phyloP scores from a whole-genome alignment of 2,113 vertebrate genomes.

The Thunnus maccoyii region DNA sequence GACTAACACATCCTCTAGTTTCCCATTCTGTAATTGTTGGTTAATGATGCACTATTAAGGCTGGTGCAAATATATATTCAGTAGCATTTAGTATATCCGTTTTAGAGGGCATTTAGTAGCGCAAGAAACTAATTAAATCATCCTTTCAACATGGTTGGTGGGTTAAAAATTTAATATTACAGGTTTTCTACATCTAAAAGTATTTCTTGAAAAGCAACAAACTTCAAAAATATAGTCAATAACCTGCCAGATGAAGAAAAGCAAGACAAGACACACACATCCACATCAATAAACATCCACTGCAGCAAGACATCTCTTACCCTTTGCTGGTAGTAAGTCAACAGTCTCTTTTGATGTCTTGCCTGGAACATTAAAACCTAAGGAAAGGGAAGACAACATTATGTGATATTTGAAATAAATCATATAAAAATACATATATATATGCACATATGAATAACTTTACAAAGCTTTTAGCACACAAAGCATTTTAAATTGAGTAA shows the following conservation, averaged over 20 bases:
- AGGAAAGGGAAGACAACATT: slow-evolving; percentile 36
- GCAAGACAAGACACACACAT: not conserved
- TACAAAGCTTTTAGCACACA: not conserved
- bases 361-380: slow-evolving; percentile 92
- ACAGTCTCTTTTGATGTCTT: slow-evolving; percentile 88
- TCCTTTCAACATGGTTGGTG: not conserved
- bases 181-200: not conserved
- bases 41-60: not conserved
- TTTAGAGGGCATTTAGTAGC: not conserved
- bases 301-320: slow-evolving; percentile 71
- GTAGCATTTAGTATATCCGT: not conserved
- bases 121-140: not conserved
- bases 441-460: not conserved
- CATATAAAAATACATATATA: not conserved
- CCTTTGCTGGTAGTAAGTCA: slow-evolving; percentile 86
- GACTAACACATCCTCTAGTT: slow-evolving; percentile 87
- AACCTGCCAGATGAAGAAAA: not conserved
- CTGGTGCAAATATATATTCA: not conserved
- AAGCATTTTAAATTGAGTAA: not conserved
- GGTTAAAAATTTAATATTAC: not conserved
- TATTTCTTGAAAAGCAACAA: too few relatives aligned
- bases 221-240: not conserved
- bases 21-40: slow-evolving; percentile 81
- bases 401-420: not conserved
- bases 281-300: not conserved